Evolutionary conservation across 2,888 invertebrate genomes (phyloP), one percentile per base, ranked within the genome.

Genomic region (Synergus japonicus): DNA sequence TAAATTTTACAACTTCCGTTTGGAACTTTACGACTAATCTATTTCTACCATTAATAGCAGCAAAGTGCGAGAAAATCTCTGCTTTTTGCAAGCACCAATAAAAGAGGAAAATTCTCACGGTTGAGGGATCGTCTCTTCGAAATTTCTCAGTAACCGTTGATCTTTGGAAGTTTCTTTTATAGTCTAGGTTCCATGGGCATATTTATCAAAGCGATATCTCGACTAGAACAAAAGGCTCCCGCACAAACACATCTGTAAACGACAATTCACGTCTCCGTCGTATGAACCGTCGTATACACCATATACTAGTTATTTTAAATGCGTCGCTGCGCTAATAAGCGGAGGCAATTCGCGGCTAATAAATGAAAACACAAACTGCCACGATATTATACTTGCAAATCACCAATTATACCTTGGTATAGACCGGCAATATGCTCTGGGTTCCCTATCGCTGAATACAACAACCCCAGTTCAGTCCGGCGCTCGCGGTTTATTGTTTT

Each of bases 301-400:
- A 67, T 73, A 58, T 77, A 76, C 76, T 15, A 79, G 78, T 81
- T 78, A 80, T 80, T 86, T 85, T 77, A 83, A 85, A 87, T 87
- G 86, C 89, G 84, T 86, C 87, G 86, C 82, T 84, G 85, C 86
- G 83, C 86, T 89, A 89, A 89, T 88, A 88, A 88, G 85, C 85
- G 85, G 82, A 78, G 85, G 84, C 86, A 86, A 88, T 89, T 88
- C 88, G 87, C 88, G 88, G 86, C 83, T 89, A 89, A 90, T 89
- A 89, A 89, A 89, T 87, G 87, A 88, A 89, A 90, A 88, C 86
- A 84, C 85, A 87, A 87, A 84, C 85, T 84, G 77, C 76, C 81
- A 60, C 79, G 79, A 49, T 79, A 90, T 90, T 89, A 90, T 88
- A 90, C 89, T 89, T 90, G 90, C 89, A 89, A 89, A 90, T 91